A percentile compares a stretch with the other conserved stretches of the same genome.
These are phyloP conservation scores for Chymomyza caudatula DNA, from an alignment of 2,888 invertebrate genomes.

Conservation along the genomic window DNA sequence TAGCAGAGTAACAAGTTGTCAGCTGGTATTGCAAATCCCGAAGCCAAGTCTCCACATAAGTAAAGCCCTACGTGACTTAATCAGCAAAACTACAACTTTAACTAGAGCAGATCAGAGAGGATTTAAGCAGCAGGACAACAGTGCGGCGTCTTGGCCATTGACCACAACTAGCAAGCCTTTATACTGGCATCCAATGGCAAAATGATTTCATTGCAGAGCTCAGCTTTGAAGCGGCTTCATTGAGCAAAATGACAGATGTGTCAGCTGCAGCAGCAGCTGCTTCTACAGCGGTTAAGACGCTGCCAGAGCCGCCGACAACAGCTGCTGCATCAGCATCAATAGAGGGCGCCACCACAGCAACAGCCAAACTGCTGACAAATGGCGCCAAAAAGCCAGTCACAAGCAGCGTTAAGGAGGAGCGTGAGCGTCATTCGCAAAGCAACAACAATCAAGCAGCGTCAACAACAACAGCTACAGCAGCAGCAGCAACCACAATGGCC, in stretches of 20 bases:
- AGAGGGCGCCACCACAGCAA: slow-evolving; percentile 29
- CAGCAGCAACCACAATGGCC: neutral
- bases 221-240: slow-evolving; percentile 8
- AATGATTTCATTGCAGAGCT: slow-evolving; percentile 41
- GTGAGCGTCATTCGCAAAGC: slow-evolving; percentile 41
- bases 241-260: slow-evolving; percentile 68
- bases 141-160: neutral
- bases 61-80: slow-evolving; percentile 58
- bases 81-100: slow-evolving; percentile 1
- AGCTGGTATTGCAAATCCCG: neutral
- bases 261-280: slow-evolving; percentile 49
- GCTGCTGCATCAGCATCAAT: slow-evolving; percentile 34
- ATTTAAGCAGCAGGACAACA: slow-evolving; percentile 6
- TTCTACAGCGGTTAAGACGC: slow-evolving; percentile 27
- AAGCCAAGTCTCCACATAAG: slow-evolving; percentile 28
- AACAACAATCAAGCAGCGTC: slow-evolving; percentile 51
- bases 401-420: slow-evolving; percentile 35
- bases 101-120: slow-evolving; percentile 6
- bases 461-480: slow-evolving; percentile 19
- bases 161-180: neutral
- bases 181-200: slow-evolving; percentile 5
- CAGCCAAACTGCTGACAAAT: slow-evolving; percentile 57
- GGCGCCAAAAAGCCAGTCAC: slow-evolving; percentile 49
- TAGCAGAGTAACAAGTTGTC: slow-evolving; percentile 47
- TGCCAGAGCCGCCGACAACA: slow-evolving; percentile 1